Base-by-base conservation (phyloP, 2,113 vertebrate species). In the Monarcha castaneiventris region DNA sequence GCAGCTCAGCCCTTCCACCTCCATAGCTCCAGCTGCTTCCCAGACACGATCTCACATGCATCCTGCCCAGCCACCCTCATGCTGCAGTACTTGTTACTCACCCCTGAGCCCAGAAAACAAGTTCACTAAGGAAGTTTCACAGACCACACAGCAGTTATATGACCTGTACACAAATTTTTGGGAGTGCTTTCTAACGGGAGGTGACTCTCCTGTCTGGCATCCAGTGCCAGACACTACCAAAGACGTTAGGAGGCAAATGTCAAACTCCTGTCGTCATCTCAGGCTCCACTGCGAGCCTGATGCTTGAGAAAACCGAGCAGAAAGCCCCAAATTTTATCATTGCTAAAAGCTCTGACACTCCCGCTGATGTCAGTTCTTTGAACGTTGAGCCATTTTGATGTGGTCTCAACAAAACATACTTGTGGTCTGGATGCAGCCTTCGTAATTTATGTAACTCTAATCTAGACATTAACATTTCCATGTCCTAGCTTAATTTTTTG, bases 351-450 rank as follows among this genome's bases (percentile, higher is more conserved):
- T 77, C 64, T 66, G 80, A 78, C 88, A 32, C 69, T 96, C 83
- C 80, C 2, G 3, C 73, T 94, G 90, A 93, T 84, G 76, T 71
- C 92, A 92, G 88, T 62, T 37, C 89, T 91, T 89, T 92, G 84
- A 95, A 84, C 1, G 0, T 92, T 37, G 68, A 97, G 68, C 89
- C 63, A 61, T 96, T 94, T 89, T 96, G 91, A 95, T 95, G 93
- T 94, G 95, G 86, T 90, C 93, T 92, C 69, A 68, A 81, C 64
- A 94, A 90, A 92, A 93, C 93, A 89, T 94, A 82, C 76, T 93
- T 94, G 91, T 94, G 94, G 93, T 94, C 91, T 96, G 94, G 80
- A 95, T 64, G 39, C 80, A 89, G 95, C 72, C 52, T 94, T 81
- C 13, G 2, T 61, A 71, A 90, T 93, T 94, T 94, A 71, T 90